Evolutionary conservation across 2,888 invertebrate species (phyloP), one percentile per base, ranked within the genome.

Genomic region (Nephrotoma appendiculata): DNA sequence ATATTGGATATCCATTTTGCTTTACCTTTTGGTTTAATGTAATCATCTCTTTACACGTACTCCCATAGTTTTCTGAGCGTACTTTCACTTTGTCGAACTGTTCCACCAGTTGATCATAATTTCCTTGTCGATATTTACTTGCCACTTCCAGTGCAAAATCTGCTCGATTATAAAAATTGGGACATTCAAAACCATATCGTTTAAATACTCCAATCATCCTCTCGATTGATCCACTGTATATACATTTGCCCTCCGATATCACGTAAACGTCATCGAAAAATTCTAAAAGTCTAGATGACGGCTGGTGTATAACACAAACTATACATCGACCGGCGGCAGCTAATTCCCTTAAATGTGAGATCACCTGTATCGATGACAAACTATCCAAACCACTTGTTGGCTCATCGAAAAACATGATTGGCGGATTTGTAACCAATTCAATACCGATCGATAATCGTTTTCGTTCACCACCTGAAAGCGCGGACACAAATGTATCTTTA

Each of bases 381-480:
- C 95, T 95, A 90, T 97, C 96, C 89, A 97, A 90, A 42, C 96
- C 96, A 90, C 96, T 96, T 52, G 97, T 98, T 9, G 98, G 98
- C 92, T 98, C 98, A 91, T 98, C 98, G 88, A 98, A 95, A 91
- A 98, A 97, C 96, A 98, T 96, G 85, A 98, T 94, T 1, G 97
- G 96, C 0, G 98, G 98, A 92, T 98, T 97, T 90, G 95, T 97
- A 88, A 98, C 94, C 88, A 98, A 92, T 92, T 98, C 98, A 87
- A 97, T 92, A 19, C 97, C 98, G 87, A 98, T 97, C 0, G 98
- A 96, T 44, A 98, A 93, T 88, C 98, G 93, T 91, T 98, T 98
- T 89, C 94, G 94, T 91, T 98, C 96, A 0, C 98, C 98, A 1
- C 98, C 98, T 2, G 98, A 98, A 86, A 98, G 92, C 85, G 93